A percentile compares a stretch with the other conserved stretches of the same genome.
Conservation (phyloP, 2,888 invertebrate genomes). For the Pharmacophagus antenor region DNA sequence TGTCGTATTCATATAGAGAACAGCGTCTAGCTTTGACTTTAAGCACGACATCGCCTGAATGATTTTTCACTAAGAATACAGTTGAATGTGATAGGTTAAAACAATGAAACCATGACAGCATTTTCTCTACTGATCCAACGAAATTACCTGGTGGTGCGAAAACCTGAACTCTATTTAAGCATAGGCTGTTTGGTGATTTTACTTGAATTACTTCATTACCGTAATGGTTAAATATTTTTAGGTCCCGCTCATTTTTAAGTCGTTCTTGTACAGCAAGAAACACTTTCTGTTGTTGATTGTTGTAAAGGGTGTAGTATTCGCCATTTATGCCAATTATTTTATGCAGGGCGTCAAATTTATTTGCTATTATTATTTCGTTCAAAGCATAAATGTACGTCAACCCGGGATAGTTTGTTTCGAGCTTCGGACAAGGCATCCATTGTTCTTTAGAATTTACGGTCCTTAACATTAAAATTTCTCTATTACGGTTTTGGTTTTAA, state of each 20-base stretch:
- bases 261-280: slow-evolving; percentile 51
- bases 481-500: not conserved
- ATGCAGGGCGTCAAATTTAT: slow-evolving; percentile 49
- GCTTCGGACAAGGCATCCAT: slow-evolving; percentile 62
- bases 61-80: slow-evolving; percentile 45
- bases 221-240: slow-evolving; percentile 57
- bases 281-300: slow-evolving; percentile 53
- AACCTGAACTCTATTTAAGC: slow-evolving; percentile 42
- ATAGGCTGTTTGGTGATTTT: slow-evolving; percentile 39
- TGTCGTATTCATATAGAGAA: slow-evolving; percentile 39
- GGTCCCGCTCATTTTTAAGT: slow-evolving; percentile 38
- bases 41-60: slow-evolving; percentile 37
- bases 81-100: slow-evolving; percentile 27
- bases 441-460: slow-evolving; percentile 30
- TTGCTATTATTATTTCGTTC: slow-evolving; percentile 48
- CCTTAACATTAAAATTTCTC: slow-evolving; percentile 22
- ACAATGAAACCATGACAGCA: slow-evolving; percentile 18
- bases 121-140: slow-evolving; percentile 48
- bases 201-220: slow-evolving; percentile 61
- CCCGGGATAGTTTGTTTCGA: slow-evolving; percentile 46
- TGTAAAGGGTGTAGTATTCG: slow-evolving; percentile 54
- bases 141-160: slow-evolving; percentile 58
- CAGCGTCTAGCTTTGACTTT: slow-evolving; percentile 41
- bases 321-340: slow-evolving; percentile 44
- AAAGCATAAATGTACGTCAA: slow-evolving; percentile 52